These are phyloP conservation scores for Apostichopus parvimensis DNA, from an alignment of 35 echinoderm and acorn worm genomes.

Conservation along the genomic window DNA sequence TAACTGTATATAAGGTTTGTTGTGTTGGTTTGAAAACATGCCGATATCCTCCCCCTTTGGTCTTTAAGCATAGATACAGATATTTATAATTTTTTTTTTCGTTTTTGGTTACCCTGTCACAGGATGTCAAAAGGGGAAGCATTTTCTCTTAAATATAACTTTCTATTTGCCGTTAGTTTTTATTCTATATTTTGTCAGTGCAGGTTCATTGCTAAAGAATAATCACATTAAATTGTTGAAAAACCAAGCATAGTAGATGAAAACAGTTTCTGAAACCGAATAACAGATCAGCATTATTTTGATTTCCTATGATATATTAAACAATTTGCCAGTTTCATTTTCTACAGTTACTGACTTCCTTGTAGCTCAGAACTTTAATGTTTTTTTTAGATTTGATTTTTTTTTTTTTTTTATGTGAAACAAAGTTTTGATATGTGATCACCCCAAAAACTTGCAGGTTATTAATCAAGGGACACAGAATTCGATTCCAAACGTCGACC, in stretches of 20 bases:
- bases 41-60: neutral
- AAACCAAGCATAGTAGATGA: neutral
- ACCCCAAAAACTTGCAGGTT: neutral
- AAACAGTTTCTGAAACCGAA: conserved; percentile 9
- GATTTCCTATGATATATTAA: conserved; percentile 17
- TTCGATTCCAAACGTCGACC: no score
- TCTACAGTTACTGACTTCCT: conserved; percentile 1
- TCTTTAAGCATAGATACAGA: neutral
- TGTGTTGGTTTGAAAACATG: neutral
- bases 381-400: neutral
- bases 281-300: neutral
- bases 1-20: neutral
- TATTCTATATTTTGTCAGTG: neutral
- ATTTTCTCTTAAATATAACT: conserved; percentile 26
- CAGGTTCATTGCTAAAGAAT: neutral
- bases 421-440: neutral
- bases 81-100: neutral
- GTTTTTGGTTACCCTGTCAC: neutral
- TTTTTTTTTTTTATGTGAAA: neutral
- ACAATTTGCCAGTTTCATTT: conserved; percentile 4
- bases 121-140: conserved; percentile 32
- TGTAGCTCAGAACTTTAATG: neutral
- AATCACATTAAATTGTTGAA: conserved; percentile 10
- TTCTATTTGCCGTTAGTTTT: conserved; percentile 3
- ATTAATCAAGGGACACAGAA: no score